Percentiles rank a stretch among this genome's conserved stretches.
Conservation (phyloP, 2,888 invertebrate genomes). For the Patella caerulea region DNA sequence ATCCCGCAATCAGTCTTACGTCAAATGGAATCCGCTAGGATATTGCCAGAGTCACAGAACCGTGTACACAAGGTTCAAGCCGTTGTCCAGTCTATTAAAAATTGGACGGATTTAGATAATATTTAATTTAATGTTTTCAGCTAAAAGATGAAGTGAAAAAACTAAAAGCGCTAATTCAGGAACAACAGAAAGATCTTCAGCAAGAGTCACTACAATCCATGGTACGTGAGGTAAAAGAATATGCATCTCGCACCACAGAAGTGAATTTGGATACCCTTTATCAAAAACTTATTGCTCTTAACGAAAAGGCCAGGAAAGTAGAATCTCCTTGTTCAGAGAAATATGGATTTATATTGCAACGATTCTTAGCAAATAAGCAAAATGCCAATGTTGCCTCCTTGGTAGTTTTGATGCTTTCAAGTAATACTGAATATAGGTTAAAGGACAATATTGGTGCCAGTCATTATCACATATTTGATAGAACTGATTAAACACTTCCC, state of each 20-base stretch:
- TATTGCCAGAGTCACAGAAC: not conserved
- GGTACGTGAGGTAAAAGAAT: not conserved
- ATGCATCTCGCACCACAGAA: not conserved
- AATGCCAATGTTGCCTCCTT: not conserved
- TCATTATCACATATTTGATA: too few species aligned
- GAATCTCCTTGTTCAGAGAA: not conserved
- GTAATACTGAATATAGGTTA: not conserved
- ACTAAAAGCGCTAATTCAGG: not conserved
- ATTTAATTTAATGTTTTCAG: not conserved
- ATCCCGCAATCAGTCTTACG: not conserved
- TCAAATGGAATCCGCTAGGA: not conserved
- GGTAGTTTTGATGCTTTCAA: not conserved
- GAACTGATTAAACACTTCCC: too few species aligned
- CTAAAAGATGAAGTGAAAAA: not conserved
- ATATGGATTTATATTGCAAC: slow-evolving; percentile 2
- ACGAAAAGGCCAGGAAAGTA: slow-evolving; percentile 1
- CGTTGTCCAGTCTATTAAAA: not conserved
- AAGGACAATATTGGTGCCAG: too few species aligned
- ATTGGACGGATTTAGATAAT: not conserved
- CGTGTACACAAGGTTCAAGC: not conserved
- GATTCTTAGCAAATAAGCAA: not conserved
- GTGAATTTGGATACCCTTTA: not conserved
- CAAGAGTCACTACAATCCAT: not conserved
- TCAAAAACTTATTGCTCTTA: not conserved
- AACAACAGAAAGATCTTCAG: not conserved